Conservation (phyloP, 2,888 invertebrate species). For the Thymelicus lineola region DNA sequence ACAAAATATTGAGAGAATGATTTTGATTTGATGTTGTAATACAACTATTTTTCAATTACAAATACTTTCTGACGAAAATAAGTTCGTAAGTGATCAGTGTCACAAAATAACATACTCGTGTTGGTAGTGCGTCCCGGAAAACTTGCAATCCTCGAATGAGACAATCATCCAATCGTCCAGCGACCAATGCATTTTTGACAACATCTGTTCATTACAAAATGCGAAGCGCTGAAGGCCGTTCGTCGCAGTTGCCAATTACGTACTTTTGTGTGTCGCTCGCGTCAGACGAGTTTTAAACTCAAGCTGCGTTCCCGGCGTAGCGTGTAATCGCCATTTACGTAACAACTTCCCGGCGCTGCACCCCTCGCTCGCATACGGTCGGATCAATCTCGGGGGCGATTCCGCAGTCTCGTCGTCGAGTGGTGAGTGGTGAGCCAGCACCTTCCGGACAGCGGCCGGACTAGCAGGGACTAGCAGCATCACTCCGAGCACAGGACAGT, state of each 20-base stretch:
- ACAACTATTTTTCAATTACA: neutral
- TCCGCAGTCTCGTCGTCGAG: neutral
- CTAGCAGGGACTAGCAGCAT: neutral
- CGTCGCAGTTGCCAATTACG: slow-evolving; percentile 51
- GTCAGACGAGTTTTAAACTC: slow-evolving; percentile 31
- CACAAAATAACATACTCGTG: neutral
- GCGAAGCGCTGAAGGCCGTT: slow-evolving; percentile 69
- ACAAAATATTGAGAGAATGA: neutral
- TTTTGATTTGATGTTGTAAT: neutral
- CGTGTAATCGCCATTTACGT: slow-evolving; percentile 53
- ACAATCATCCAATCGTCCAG: neutral
- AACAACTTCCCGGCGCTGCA: slow-evolving; percentile 45
- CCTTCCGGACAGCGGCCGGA: neutral
- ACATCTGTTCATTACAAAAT: slow-evolving; percentile 74
- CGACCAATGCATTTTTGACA: slow-evolving; percentile 21
- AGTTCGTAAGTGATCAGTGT: neutral
- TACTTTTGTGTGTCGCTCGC: slow-evolving; percentile 47
- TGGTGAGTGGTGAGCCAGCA: no score
- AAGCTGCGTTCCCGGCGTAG: slow-evolving; percentile 35
- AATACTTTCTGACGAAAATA: neutral
- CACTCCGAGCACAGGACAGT: no score
- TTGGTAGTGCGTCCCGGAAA: neutral
- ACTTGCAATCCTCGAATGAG: slow-evolving; percentile 39
- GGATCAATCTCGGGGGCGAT: slow-evolving; percentile 19
- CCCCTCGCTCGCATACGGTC: slow-evolving; percentile 27